Conservation (phyloP, 2,888 invertebrate genomes). For the Chromoteleia sp. region DNA sequence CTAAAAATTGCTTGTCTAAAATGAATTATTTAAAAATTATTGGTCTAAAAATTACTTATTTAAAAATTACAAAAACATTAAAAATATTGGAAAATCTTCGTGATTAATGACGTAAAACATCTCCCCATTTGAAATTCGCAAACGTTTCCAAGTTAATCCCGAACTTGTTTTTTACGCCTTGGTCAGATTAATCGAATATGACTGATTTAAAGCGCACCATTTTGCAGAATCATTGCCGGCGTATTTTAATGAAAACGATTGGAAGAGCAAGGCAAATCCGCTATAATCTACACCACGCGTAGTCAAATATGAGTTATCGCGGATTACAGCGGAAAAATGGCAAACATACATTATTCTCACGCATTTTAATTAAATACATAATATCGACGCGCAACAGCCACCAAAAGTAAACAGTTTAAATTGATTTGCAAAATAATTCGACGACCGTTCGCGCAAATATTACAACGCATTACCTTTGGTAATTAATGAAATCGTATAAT, state of each 20-base stretch:
- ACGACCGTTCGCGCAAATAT: conserved; percentile 47
- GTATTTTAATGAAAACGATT: conserved; percentile 61
- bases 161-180: conserved; percentile 35
- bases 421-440: conserved; percentile 57
- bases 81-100: neutral
- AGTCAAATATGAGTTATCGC: conserved; percentile 66
- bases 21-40: too few relatives aligned
- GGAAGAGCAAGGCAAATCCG: conserved; percentile 57
- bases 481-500: conserved; percentile 51
- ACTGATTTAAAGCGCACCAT: conserved; percentile 60
- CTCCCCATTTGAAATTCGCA: neutral
- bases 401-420: conserved; percentile 57
- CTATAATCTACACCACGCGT: conserved; percentile 50
- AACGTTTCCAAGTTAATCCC: conserved; percentile 28
- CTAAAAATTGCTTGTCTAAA: too few relatives aligned
- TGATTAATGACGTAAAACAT: conserved; percentile 33
- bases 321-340: conserved; percentile 59
- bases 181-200: conserved; percentile 51
- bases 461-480: conserved; percentile 49
- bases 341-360: conserved; percentile 51
- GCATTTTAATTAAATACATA: conserved; percentile 62
- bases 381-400: conserved; percentile 33
- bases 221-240: conserved; percentile 45
- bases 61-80: too few relatives aligned
- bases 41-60: neutral